phyloP scores from a whole-genome alignment of 2,797 vertebrate species.

The Myotis vivesi region DNA sequence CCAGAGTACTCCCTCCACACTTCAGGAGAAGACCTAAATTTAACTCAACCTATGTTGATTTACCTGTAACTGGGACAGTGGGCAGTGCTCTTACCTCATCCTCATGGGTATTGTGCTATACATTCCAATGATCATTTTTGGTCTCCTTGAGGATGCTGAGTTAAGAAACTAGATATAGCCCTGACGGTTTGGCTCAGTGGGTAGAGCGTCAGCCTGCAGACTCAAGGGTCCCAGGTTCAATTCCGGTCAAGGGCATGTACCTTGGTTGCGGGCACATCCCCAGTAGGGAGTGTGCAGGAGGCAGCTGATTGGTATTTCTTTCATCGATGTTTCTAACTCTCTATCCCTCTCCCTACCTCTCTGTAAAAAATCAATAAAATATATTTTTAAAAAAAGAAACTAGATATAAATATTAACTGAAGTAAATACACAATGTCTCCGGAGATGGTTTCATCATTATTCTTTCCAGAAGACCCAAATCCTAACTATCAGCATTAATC shows the following conservation, averaged over 20 bases:
- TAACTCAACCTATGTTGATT: constrained; percentile 32
- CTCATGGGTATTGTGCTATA: constrained; percentile 13
- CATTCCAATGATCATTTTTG: constrained; percentile 35
- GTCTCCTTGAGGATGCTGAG: constrained; percentile 55
- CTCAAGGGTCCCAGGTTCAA: too few species aligned
- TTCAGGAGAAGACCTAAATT: not conserved
- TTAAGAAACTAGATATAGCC: constrained; percentile 65
- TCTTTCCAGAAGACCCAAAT: constrained; percentile 52
- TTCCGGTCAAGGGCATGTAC: too few species aligned
- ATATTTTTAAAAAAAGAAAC: too few species aligned
- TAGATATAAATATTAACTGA: constrained; percentile 73
- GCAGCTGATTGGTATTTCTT: too few species aligned
- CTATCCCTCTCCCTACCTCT: too few species aligned
- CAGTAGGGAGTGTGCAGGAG: too few species aligned
- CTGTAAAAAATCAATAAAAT: too few species aligned
- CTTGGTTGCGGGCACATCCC: too few species aligned
- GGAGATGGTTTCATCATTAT: constrained; percentile 53
- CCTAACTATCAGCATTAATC: constrained; percentile 51
- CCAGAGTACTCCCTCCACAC: not conserved
- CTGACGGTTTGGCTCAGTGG: too few species aligned
- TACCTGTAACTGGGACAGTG: not conserved
- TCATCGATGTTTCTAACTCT: too few species aligned
- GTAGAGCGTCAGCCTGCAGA: too few species aligned
- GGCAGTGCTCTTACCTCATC: not conserved
- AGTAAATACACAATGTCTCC: constrained; percentile 64